A percentile compares a stretch with the other conserved stretches of the same genome.
These are phyloP conservation scores for Tenrec ecaudatus DNA, from an alignment of 2,113 vertebrate species.

Conservation along the genomic window DNA sequence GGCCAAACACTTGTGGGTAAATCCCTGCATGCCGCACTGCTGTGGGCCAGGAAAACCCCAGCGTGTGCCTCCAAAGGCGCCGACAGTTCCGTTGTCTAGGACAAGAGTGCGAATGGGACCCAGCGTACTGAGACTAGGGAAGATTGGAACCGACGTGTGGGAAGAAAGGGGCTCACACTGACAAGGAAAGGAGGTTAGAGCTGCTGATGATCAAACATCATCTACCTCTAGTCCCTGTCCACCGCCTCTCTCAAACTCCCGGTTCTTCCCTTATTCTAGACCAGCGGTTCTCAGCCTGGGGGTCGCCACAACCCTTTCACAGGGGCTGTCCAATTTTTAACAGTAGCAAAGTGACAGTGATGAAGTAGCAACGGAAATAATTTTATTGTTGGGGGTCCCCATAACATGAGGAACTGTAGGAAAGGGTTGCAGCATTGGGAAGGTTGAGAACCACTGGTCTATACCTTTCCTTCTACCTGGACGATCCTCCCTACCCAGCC, in stretches of 20 bases:
- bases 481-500: not conserved
- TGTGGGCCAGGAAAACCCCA: not conserved
- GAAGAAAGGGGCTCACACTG: not conserved
- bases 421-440: no score
- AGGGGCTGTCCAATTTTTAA: no score
- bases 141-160: not conserved
- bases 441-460: no score
- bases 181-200: no score
- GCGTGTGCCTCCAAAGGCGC: not conserved
- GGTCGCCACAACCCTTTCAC: no score
- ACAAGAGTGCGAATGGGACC: not conserved
- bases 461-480: not conserved
- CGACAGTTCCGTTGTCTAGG: not conserved
- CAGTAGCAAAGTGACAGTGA: no score
- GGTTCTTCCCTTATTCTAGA: not conserved
- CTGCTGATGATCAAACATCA: not conserved
- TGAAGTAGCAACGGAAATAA: no score
- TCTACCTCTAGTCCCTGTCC: not conserved
- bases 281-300: no score
- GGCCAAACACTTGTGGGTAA: no score
- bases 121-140: not conserved
- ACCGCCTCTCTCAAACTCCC: not conserved
- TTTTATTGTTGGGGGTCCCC: no score
- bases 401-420: no score
- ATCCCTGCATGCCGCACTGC: not conserved